These are phyloP conservation scores for Acridotheres tristis DNA, from an alignment of 2,797 vertebrate genomes.

Conservation along the genomic window DNA sequence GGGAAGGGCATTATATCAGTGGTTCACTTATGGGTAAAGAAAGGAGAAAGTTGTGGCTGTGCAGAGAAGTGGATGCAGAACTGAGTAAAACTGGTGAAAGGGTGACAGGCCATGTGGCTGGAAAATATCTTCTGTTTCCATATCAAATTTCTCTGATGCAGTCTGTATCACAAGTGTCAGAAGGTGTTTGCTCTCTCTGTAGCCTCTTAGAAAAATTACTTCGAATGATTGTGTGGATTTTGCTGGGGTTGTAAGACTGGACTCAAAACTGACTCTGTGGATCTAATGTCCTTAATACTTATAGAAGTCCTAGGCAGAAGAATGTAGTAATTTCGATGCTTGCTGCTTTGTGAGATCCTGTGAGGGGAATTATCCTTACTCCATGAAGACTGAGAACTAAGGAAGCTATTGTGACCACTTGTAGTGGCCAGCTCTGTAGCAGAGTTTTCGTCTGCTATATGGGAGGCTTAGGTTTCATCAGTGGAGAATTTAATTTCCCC, in stretches of 20 bases:
- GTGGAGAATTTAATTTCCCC: background rate
- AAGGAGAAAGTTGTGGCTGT: background rate
- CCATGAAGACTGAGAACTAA: background rate
- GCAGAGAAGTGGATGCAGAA: background rate
- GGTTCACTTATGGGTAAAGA: background rate
- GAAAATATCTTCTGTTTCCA: background rate
- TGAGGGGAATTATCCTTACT: background rate
- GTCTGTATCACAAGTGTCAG: background rate
- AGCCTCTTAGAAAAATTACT: background rate
- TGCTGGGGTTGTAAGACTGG: background rate
- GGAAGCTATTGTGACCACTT: background rate
- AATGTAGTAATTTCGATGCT: background rate
- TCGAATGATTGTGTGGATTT: background rate
- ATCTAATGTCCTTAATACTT: background rate
- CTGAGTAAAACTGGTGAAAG: background rate
- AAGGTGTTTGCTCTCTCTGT: background rate
- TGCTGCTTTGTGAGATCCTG: background rate
- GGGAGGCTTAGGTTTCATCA: constrained; percentile 7
- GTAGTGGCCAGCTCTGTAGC: background rate
- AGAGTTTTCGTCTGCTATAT: background rate
- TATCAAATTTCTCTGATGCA: background rate
- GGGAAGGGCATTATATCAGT: background rate
- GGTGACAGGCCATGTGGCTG: background rate
- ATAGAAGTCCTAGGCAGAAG: background rate
- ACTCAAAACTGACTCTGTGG: background rate